phyloP scores from a whole-genome alignment of 2,888 invertebrate genomes.

The Ethmia dodecea region DNA sequence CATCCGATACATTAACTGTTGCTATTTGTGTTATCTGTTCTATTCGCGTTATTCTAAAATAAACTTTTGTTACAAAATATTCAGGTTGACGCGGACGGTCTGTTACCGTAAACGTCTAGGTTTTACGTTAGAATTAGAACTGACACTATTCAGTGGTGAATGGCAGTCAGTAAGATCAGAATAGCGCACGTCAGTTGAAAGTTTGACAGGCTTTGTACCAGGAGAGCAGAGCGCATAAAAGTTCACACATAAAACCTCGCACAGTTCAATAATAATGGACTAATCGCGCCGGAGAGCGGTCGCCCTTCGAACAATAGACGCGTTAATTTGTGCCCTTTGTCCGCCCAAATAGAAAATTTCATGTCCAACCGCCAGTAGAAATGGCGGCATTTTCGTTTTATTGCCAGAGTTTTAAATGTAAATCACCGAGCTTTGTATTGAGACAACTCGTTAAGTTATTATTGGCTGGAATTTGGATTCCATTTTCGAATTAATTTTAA shows the following conservation, averaged over 20 bases:
- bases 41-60: constrained; percentile 1
- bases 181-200: background rate
- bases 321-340: constrained; percentile 73
- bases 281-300: constrained; percentile 46
- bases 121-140: too few species aligned
- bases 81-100: too few species aligned
- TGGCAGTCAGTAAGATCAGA: background rate
- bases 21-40: constrained; percentile 18
- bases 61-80: too few species aligned
- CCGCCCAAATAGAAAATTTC: constrained; percentile 69
- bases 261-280: constrained; percentile 71
- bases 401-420: constrained; percentile 61
- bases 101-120: too few species aligned
- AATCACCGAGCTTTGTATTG: constrained; percentile 60
- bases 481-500: constrained; percentile 4
- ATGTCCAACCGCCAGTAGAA: constrained; percentile 57
- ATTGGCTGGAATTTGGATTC: constrained; percentile 25
- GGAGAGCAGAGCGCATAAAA: constrained; percentile 21
- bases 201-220: constrained; percentile 26
- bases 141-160: background rate
- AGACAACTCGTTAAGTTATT: constrained; percentile 36
- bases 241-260: constrained; percentile 61
- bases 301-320: constrained; percentile 56
- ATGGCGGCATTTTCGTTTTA: constrained; percentile 58
- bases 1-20: constrained; percentile 21